These are phyloP conservation scores for Bugula neritina DNA, from an alignment of 2,888 invertebrate species.

Conservation along the genomic window DNA sequence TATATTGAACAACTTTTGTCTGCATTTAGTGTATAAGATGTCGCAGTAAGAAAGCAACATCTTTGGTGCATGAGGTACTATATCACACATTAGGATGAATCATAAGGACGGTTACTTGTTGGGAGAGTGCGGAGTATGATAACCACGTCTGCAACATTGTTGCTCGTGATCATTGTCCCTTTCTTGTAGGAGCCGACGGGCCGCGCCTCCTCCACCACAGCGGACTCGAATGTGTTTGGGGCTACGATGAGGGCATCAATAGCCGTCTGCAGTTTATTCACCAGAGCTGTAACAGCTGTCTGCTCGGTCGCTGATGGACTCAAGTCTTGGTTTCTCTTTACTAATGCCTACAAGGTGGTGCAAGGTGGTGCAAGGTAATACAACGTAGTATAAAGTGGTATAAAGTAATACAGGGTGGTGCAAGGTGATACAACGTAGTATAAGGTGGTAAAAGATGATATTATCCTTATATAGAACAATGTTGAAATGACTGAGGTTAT, in stretches of 20 bases:
- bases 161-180: constrained; percentile 91
- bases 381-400: too few species aligned
- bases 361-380: neutral
- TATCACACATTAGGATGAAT: too few species aligned
- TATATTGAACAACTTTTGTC: too few species aligned
- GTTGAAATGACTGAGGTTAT: too few species aligned
- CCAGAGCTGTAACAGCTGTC: constrained; percentile 82
- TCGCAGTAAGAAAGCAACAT: too few species aligned
- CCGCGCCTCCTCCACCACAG: constrained; percentile 89
- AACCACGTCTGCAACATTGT: constrained; percentile 91
- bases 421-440: too few species aligned
- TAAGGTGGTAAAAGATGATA: too few species aligned
- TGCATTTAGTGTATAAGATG: too few species aligned
- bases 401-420: too few species aligned
- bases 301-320: constrained; percentile 86
- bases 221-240: constrained; percentile 87
- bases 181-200: constrained; percentile 98
- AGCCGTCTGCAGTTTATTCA: constrained; percentile 89
- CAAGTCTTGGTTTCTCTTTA: constrained; percentile 85
- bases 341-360: constrained; percentile 66
- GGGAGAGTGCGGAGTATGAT: constrained; percentile 93
- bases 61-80: too few species aligned
- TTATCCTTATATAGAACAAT: too few species aligned
- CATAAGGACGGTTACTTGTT: constrained; percentile 62
- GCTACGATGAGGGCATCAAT: constrained; percentile 89